These are phyloP conservation scores for Buceros bicornis DNA, from an alignment of 2,797 vertebrate species.

Conservation along the genomic window DNA sequence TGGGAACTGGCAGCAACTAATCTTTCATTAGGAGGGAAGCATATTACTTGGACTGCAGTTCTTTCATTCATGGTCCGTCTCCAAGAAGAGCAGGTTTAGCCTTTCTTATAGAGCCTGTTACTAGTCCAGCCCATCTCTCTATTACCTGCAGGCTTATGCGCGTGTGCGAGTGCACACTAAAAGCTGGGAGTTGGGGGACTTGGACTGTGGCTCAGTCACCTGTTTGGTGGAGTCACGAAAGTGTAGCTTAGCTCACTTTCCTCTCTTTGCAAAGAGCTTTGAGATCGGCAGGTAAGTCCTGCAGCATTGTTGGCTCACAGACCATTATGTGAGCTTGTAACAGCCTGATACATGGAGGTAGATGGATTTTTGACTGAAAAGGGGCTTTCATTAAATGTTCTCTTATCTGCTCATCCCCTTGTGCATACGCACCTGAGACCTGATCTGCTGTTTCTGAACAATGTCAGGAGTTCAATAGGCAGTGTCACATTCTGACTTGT, in stretches of 20 bases:
- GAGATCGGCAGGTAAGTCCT: not conserved
- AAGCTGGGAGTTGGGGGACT: not conserved
- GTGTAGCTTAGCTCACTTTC: not conserved
- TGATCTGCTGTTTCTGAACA: not conserved
- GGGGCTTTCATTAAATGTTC: not conserved
- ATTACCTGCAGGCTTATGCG: not conserved
- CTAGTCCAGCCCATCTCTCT: not conserved
- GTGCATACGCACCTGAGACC: not conserved
- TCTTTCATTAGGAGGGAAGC: not conserved
- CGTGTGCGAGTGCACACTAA: not conserved
- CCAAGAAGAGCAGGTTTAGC: not conserved
- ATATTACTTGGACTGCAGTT: slow-evolving; percentile 3
- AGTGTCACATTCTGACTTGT: not conserved
- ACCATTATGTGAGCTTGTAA: not conserved
- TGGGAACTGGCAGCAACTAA: not conserved
- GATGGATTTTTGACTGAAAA: not conserved
- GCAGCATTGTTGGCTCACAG: not conserved
- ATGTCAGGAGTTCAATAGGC: not conserved
- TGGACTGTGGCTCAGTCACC: not conserved
- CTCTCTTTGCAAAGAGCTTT: not conserved
- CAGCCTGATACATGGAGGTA: not conserved
- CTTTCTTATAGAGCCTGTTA: not conserved
- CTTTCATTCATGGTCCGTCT: not conserved
- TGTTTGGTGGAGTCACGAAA: not conserved
- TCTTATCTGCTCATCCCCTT: not conserved